Percentiles rank a stretch among this genome's conserved stretches.
These are phyloP conservation scores for Acanthaster planci DNA, from an alignment of 35 echinoderm and acorn worm species.

Conservation along the genomic window DNA sequence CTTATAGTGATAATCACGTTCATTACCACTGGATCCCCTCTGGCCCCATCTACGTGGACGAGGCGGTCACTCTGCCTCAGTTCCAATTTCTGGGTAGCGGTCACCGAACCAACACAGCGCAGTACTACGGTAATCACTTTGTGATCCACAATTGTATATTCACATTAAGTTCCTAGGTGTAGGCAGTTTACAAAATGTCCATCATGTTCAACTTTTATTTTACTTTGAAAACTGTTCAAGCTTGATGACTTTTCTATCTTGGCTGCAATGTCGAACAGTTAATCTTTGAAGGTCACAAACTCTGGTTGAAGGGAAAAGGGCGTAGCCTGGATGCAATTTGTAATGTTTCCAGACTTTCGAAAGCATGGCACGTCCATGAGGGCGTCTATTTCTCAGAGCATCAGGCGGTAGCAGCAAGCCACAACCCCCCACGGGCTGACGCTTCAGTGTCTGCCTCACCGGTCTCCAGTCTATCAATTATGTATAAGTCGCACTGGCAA, in stretches of 20 bases:
- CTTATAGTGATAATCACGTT: conserved; percentile 68
- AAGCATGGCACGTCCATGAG: not conserved
- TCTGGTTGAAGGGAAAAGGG: too few relatives aligned
- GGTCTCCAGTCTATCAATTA: not conserved
- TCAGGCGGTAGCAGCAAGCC: not conserved
- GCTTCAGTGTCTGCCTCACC: not conserved
- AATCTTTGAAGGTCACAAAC: too few relatives aligned
- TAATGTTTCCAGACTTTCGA: not conserved
- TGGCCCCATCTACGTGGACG: conserved; percentile 49
- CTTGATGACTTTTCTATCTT: too few relatives aligned
- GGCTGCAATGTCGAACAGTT: too few relatives aligned
- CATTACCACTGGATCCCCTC: conserved; percentile 58
- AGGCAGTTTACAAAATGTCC: too few relatives aligned
- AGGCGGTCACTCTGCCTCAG: conserved; percentile 70
- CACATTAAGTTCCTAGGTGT: too few relatives aligned
- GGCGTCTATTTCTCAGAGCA: not conserved
- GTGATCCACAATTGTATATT: too few relatives aligned
- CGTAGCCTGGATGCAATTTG: too few relatives aligned
- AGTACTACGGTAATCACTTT: conserved; percentile 78
- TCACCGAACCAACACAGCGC: conserved; percentile 10
- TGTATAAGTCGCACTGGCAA: not conserved
- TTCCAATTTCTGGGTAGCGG: conserved; percentile 58
- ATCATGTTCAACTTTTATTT: too few relatives aligned
- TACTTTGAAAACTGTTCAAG: too few relatives aligned
- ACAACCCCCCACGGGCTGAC: not conserved